Evolutionary conservation across 2,888 invertebrate genomes (phyloP).

Genomic region (Ceriagrion tenellum): DNA sequence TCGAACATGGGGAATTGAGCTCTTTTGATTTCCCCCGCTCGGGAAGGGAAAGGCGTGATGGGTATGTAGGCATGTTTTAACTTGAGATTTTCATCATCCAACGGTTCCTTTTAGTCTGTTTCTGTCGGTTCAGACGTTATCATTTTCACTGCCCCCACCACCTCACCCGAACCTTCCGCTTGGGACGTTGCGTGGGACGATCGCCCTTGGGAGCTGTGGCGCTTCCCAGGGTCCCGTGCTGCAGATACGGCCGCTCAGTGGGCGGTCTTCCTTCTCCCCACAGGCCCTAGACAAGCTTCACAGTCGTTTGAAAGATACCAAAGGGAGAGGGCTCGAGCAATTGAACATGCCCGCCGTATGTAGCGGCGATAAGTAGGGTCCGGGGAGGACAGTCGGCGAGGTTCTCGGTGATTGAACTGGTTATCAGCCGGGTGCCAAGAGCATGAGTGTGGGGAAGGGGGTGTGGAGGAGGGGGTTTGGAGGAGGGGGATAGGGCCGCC

Average conservation of each 20-base stretch:
- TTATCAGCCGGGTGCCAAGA: background rate
- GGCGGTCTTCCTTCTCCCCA: background rate
- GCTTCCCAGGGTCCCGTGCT: background rate
- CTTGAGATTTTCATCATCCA: too few relatives aligned
- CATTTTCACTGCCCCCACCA: too few relatives aligned
- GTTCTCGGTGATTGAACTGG: constrained; percentile 24
- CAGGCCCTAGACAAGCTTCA: background rate
- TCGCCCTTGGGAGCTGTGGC: too few relatives aligned
- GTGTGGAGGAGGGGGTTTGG: too few relatives aligned
- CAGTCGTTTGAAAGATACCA: background rate
- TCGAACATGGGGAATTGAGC: too few relatives aligned
- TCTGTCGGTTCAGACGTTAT: too few relatives aligned
- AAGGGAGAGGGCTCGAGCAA: background rate
- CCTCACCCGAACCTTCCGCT: too few relatives aligned
- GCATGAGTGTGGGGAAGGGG: background rate
- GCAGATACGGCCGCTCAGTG: background rate
- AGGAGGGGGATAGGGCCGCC: background rate
- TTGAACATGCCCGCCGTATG: background rate
- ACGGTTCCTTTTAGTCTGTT: too few relatives aligned
- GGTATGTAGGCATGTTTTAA: too few relatives aligned
- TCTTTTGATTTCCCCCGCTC: too few relatives aligned
- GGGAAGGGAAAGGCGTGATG: too few relatives aligned
- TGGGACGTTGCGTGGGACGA: too few relatives aligned
- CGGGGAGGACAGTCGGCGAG: background rate
- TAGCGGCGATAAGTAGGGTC: constrained; percentile 20